Percentiles rank a stretch among this genome's conserved stretches.
These are phyloP conservation scores for Oenanthe oenanthe DNA, from an alignment of 2,113 vertebrate genomes.

Conservation along the genomic window DNA sequence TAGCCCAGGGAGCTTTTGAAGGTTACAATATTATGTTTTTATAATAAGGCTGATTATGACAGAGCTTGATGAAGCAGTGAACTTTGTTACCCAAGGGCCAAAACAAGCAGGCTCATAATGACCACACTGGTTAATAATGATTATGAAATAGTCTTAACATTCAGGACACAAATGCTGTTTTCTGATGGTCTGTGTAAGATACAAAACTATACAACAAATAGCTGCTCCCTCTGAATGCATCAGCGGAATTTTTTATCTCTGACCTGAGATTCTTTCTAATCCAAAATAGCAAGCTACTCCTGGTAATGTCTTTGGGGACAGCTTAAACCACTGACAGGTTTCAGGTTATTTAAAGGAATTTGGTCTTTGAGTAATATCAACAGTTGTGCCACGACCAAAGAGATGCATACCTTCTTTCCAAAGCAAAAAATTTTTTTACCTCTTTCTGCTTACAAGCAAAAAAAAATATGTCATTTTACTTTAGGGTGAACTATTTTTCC, in stretches of 20 bases:
- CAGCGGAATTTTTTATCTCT: not conserved
- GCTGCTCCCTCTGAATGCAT: not conserved
- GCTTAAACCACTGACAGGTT: not conserved
- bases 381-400: not conserved
- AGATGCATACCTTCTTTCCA: not conserved
- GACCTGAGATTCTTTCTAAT: not conserved
- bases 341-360: not conserved
- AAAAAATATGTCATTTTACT: not conserved
- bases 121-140: slow-evolving; percentile 22
- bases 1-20: slow-evolving; percentile 64
- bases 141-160: slow-evolving; percentile 23
- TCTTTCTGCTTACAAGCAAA: not conserved
- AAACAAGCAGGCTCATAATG: slow-evolving; percentile 26
- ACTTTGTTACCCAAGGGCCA: slow-evolving; percentile 51
- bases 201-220: not conserved
- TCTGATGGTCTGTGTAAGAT: not conserved
- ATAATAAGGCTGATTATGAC: slow-evolving; percentile 62
- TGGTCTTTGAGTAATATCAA: not conserved
- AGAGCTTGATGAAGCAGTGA: slow-evolving; percentile 46
- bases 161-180: not conserved
- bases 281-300: not conserved
- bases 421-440: not conserved
- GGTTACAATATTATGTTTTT: slow-evolving; percentile 64
- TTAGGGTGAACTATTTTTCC: not conserved
- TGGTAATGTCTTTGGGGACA: not conserved